A percentile compares a stretch with the other conserved stretches of the same genome.
Evolutionary conservation across 2,113 vertebrate species (phyloP).

Genomic region (Redunca redunca): DNA sequence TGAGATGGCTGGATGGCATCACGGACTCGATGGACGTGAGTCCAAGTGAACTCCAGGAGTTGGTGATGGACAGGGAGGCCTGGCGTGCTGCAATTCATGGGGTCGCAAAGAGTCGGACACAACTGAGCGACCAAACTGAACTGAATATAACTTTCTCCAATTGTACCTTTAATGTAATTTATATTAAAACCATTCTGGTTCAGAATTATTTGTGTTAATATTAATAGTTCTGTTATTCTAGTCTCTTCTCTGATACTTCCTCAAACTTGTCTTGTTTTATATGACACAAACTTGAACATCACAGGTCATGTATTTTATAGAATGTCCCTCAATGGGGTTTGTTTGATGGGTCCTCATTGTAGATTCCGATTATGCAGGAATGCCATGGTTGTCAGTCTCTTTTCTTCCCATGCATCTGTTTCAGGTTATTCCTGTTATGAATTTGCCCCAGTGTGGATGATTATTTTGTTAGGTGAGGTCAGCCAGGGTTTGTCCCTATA

Average conservation of each 20-base stretch:
- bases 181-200: background rate
- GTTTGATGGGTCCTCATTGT: background rate
- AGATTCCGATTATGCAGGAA: background rate
- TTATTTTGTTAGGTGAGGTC: background rate
- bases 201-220: background rate
- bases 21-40: accelerated
- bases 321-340: background rate
- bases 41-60: too few relatives aligned
- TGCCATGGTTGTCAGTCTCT: background rate
- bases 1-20: too few relatives aligned
- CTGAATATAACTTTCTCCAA: background rate
- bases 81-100: too few relatives aligned
- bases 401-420: background rate
- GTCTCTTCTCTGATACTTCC: background rate
- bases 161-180: background rate
- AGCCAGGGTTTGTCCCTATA: background rate
- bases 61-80: too few relatives aligned
- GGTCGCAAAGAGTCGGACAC: accelerated
- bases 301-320: background rate
- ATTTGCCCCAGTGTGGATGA: background rate
- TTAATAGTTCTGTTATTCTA: background rate
- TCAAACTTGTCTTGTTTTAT: background rate
- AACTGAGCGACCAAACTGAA: too few relatives aligned
- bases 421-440: background rate
- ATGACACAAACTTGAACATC: background rate